A percentile compares a stretch with the other conserved stretches of the same genome.
Evolutionary conservation across 2,113 vertebrate species (phyloP).

Genomic region (Lonchura striata): DNA sequence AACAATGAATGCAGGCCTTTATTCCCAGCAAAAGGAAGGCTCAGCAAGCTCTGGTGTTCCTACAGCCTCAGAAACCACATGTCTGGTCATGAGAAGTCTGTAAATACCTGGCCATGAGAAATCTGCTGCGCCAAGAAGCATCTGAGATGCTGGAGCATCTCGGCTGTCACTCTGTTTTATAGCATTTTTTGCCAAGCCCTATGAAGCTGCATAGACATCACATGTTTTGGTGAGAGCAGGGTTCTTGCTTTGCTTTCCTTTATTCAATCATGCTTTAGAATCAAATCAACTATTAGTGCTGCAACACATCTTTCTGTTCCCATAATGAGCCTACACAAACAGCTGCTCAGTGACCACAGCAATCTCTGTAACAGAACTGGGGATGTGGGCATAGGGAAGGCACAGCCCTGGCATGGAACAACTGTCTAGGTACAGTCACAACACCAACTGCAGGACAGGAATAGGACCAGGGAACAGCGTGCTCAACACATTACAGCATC

Average conservation of each 20-base stretch:
- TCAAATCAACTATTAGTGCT: not conserved
- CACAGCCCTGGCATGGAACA: not conserved
- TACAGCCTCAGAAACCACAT: not conserved
- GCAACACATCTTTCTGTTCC: not conserved
- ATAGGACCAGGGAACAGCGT: not conserved
- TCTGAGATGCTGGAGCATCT: not conserved
- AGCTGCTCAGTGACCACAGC: not conserved
- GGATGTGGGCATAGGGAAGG: not conserved
- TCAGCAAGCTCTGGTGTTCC: not conserved
- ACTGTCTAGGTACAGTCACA: not conserved
- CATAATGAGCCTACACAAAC: not conserved
- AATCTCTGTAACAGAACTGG: not conserved
- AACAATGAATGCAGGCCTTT: not conserved
- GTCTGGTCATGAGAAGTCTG: not conserved
- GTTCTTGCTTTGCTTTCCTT: not conserved
- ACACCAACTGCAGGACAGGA: constrained; percentile 29
- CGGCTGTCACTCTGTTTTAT: not conserved
- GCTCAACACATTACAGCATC: not conserved
- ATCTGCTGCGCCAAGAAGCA: not conserved
- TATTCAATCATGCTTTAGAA: not conserved
- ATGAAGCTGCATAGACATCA: not conserved
- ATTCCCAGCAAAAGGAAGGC: not conserved
- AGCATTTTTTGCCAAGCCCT: not conserved
- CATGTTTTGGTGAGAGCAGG: not conserved
- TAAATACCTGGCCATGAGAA: not conserved